Base-by-base conservation (phyloP, 2,113 vertebrate genomes). In the Phalacrocorax pelagicus region DNA sequence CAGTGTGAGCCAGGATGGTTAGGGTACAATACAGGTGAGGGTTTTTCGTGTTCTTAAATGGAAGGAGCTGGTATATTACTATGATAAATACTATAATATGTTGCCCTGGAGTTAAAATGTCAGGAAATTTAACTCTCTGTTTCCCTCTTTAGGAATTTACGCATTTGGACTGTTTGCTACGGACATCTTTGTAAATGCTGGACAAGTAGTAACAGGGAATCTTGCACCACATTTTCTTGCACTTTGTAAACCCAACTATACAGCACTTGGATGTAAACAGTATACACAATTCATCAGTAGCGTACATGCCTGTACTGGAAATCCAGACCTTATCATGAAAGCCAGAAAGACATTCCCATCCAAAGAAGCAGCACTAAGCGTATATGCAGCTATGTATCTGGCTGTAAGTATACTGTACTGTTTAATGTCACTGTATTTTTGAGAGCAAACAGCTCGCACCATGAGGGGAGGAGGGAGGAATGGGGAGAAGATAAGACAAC, bases 131-230 rank as follows among this genome's bases (percentile, higher is more conserved):
- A 96, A 96, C 70, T 95, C 36, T 96, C 86, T 96, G 38, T 96
- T 94, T 98, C 88, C 92, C 88, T 98, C 82, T 73, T n/a, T 95
- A 99, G 99, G 99, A 90, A 99, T 99, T 97, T 99, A 99, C 95
- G 98, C 98, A 38, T 99, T 99, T 94, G 99, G 99, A 97, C 98
- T 99, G 65, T 99, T 99, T 98, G 99, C 99, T 46, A 99, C 99
- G 30, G 99, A 99, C 98, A 99, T 99, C 98, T 99, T 99, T 97
- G 99, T 99, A 97, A 99, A 99, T 80, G 99, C 99, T 21, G 99
- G 99, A 92, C 99, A 99, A 98, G 99, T 99, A 23, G 99, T 99
- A 92, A 99, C 99, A 47, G 99, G 99, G 49, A 99, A 99, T 95
- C 98, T 99, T 94, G 99, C 99, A 6, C 99, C 99, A 30, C 99